Conservation (phyloP, 2,888 invertebrate genomes). For the Hirtodrosophila confusa region DNA sequence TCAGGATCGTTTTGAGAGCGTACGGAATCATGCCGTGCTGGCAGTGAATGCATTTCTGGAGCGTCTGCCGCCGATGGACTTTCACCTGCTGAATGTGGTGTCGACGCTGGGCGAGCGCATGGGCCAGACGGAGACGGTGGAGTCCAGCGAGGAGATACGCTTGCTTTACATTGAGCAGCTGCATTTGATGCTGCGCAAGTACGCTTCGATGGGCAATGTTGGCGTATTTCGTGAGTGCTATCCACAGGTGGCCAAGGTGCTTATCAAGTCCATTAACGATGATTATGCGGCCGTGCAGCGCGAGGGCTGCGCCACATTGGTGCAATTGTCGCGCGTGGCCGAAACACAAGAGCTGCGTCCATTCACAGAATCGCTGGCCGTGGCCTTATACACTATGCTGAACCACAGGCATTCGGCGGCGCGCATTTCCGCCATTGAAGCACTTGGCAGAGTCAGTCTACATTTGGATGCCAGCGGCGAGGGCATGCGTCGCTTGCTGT, state of each 20-base stretch:
- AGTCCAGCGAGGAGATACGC: conserved; percentile 92
- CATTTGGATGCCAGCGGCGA: conserved; percentile 88
- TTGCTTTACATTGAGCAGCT: conserved; percentile 88
- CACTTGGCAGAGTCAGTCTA: conserved; percentile 87
- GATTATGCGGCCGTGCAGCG: conserved; percentile 92
- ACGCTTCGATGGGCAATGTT: conserved; percentile 86
- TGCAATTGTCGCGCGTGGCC: conserved; percentile 85
- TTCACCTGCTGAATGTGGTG: conserved; percentile 90
- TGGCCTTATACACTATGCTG: conserved; percentile 89
- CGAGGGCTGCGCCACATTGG: conserved; percentile 90
- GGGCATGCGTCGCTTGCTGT: conserved; percentile 89
- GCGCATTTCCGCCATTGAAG: conserved; percentile 89
- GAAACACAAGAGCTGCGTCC: conserved; percentile 89
- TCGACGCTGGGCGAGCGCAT: conserved; percentile 91
- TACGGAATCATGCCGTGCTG: conserved; percentile 74
- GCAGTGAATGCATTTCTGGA: conserved; percentile 76
- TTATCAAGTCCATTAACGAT: conserved; percentile 90
- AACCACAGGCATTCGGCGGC: conserved; percentile 93
- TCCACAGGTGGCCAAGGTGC: conserved; percentile 88
- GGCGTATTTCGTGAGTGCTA: conserved; percentile 75
- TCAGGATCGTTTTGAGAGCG: conserved; percentile 82
- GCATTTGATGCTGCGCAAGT: conserved; percentile 87
- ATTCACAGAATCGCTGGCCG: conserved; percentile 89
- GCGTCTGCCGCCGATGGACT: conserved; percentile 88
- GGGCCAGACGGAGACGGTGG: conserved; percentile 89